phyloP scores from a whole-genome alignment of 2,888 invertebrate genomes.

The Sesia bembeciformis region DNA sequence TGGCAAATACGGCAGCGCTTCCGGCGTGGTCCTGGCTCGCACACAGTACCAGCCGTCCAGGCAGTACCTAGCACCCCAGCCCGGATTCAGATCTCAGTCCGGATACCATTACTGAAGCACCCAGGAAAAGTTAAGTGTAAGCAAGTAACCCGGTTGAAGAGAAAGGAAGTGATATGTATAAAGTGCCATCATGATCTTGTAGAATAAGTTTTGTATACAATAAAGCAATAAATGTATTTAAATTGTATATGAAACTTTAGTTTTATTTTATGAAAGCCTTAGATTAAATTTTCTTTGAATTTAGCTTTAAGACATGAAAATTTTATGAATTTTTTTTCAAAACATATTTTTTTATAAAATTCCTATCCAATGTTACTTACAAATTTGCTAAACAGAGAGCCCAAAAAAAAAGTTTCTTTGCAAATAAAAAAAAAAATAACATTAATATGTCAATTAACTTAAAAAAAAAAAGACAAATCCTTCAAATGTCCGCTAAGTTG shows the following conservation, averaged over 20 bases:
- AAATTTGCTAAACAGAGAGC: no score
- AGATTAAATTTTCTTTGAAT: no score
- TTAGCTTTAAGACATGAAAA: no score
- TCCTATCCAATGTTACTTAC: no score
- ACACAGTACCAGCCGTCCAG: slow-evolving; percentile 23
- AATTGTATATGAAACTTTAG: neutral
- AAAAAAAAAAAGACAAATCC: no score
- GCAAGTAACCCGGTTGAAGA: no score
- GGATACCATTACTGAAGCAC: slow-evolving; percentile 27
- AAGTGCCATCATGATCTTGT: slow-evolving; percentile 1
- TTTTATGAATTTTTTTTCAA: no score
- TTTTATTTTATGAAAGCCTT: neutral
- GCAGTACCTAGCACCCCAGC: slow-evolving; percentile 22
- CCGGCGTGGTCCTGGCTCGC: slow-evolving; percentile 36
- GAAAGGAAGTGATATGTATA: neutral
- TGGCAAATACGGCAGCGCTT: slow-evolving; percentile 31
- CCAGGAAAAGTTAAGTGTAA: neutral
- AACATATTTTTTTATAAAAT: no score
- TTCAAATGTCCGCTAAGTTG: no score
- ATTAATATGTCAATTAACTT: no score
- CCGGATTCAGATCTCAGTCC: slow-evolving; percentile 21
- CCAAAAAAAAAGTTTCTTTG: no score
- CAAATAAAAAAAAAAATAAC: no score
- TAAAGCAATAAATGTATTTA: neutral
- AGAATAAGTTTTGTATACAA: neutral